A percentile compares a stretch with the other conserved stretches of the same genome.
phyloP scores from a whole-genome alignment of 2,113 vertebrate genomes.

The human region DNA sequence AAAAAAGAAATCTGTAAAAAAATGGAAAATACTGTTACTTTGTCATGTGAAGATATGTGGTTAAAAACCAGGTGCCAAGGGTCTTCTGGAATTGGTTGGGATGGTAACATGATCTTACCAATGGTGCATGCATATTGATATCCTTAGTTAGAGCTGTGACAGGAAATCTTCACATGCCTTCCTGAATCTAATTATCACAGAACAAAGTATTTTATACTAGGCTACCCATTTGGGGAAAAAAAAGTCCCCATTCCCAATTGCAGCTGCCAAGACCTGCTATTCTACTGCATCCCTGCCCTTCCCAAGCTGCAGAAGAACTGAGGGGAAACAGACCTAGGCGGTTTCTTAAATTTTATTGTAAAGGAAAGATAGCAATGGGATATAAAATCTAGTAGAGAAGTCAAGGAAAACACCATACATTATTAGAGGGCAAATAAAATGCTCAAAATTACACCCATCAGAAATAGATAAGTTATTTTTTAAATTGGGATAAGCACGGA shows the following conservation, averaged over 20 bases:
- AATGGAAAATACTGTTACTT: conserved; percentile 8
- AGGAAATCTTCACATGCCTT: background rate
- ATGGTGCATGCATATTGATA: background rate
- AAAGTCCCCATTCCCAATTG: background rate
- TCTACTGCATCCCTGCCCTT: background rate
- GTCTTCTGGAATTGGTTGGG: background rate
- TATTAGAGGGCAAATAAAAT: background rate
- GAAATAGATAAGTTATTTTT: background rate
- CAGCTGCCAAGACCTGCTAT: background rate
- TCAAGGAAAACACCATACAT: background rate
- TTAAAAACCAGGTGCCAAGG: background rate
- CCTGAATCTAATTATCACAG: background rate
- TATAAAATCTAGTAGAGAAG: background rate
- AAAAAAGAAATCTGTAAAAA: background rate
- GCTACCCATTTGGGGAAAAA: background rate
- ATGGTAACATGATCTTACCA: background rate
- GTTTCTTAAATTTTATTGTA: background rate
- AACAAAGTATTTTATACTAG: background rate
- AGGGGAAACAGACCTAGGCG: accelerated
- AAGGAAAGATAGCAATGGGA: background rate
- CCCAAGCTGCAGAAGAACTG: background rate
- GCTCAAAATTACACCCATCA: background rate
- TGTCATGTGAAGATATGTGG: background rate
- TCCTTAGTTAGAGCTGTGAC: background rate
- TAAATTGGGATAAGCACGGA: background rate